phyloP scores from a whole-genome alignment of 2,888 invertebrate species.

The Mesoligia furuncula region DNA sequence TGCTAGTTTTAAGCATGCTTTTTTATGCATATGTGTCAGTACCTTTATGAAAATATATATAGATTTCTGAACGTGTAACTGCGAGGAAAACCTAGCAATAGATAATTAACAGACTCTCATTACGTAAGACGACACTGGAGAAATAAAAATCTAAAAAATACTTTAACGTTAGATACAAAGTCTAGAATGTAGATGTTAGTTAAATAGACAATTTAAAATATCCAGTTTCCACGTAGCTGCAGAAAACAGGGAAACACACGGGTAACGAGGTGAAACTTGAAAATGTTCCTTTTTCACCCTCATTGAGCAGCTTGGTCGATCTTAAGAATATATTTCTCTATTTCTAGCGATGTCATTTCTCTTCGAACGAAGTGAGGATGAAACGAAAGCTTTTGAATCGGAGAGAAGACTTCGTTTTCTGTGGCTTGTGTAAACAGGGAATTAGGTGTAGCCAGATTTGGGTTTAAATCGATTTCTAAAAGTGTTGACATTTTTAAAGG shows the following conservation, averaged over 20 bases:
- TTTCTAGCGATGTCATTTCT: constrained; percentile 38
- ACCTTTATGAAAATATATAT: background rate
- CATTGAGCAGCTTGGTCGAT: constrained; percentile 44
- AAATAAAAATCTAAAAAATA: background rate
- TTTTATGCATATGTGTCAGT: no score
- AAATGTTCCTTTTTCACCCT: constrained; percentile 49
- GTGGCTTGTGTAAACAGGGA: background rate
- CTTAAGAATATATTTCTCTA: constrained; percentile 38
- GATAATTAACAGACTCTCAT: background rate
- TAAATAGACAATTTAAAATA: constrained; percentile 43
- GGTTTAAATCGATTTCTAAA: background rate
- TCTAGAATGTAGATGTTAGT: constrained; percentile 16
- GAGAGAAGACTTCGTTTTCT: background rate
- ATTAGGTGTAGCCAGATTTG: background rate
- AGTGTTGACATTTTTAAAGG: no score
- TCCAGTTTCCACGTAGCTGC: constrained; percentile 22
- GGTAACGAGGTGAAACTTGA: constrained; percentile 52
- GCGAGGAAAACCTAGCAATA: background rate
- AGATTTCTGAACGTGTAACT: background rate
- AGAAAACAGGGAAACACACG: constrained; percentile 29
- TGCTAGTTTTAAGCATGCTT: no score
- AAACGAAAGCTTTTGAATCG: constrained; percentile 17
- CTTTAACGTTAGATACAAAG: background rate
- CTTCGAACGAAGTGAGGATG: constrained; percentile 12
- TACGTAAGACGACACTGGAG: background rate